phyloP scores from a whole-genome alignment of 2,113 vertebrate species.

The Trichomycterus rosablanca region DNA sequence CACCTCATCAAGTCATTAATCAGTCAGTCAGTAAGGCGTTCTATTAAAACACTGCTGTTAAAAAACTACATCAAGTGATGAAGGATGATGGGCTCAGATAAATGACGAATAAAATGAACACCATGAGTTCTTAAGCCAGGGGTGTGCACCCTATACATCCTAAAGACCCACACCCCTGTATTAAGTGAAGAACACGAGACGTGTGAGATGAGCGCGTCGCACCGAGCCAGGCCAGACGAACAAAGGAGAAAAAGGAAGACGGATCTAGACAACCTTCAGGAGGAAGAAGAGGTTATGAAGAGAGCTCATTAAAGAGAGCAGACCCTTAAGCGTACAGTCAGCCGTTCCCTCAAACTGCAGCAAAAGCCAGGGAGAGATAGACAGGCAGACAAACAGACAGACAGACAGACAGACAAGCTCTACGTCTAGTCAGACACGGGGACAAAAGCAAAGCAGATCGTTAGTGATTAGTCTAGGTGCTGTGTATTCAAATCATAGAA shows the following conservation, averaged over 20 bases:
- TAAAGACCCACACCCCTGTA: too few species aligned
- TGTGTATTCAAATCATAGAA: too few species aligned
- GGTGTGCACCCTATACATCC: too few species aligned
- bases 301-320: constrained; percentile 94
- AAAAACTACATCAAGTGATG: too few species aligned
- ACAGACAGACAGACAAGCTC: constrained; percentile 45
- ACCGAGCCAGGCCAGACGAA: neutral
- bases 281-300: constrained; percentile 97
- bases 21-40: too few species aligned
- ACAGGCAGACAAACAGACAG: constrained; percentile 37
- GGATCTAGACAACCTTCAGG: constrained; percentile 88
- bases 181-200: neutral
- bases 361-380: constrained; percentile 65
- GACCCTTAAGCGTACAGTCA: constrained; percentile 89
- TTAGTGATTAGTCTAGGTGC: constrained; percentile 20
- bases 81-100: too few species aligned
- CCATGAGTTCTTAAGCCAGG: too few species aligned
- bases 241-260: constrained; percentile 31
- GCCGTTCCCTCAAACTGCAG: constrained; percentile 85
- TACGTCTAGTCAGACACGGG: constrained; percentile 41
- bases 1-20: too few species aligned
- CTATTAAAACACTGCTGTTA: too few species aligned
- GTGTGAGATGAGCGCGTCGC: neutral
- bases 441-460: constrained; percentile 44
- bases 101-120: too few species aligned